Conservation (phyloP, 2,113 vertebrate species). For the Melospiza georgiana region DNA sequence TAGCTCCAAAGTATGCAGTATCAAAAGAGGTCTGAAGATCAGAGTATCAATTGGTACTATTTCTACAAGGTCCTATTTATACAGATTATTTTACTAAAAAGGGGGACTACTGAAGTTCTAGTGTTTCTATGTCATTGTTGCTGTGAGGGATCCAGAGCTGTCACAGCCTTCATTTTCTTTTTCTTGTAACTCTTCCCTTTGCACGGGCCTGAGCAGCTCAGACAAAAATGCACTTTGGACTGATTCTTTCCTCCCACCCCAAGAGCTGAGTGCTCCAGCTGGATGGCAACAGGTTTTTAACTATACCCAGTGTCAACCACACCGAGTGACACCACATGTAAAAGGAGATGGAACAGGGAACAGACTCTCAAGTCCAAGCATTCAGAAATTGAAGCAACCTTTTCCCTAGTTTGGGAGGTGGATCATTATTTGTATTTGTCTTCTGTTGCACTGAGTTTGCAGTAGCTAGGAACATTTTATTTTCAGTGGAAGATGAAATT, state of each 20-base stretch:
- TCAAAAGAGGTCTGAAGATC: neutral
- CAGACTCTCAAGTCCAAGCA: neutral
- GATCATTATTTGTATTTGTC: neutral
- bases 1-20: neutral
- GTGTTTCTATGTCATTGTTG: neutral
- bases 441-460: neutral
- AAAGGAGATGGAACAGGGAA: neutral
- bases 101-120: neutral
- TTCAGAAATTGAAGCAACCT: neutral
- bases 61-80: neutral
- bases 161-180: neutral
- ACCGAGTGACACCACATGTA: accelerated
- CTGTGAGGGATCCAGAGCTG: neutral
- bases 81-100: neutral
- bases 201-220: neutral
- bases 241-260: neutral
- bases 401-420: neutral
- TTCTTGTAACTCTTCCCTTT: neutral
- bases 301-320: neutral
- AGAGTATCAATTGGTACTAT: neutral
- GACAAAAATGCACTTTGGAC: neutral
- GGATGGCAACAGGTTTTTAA: neutral
- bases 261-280: neutral
- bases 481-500: neutral
- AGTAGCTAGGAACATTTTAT: neutral